A percentile compares a stretch with the other conserved stretches of the same genome.
phyloP scores from a whole-genome alignment of 2,113 vertebrate species.

The Raja brachyura region DNA sequence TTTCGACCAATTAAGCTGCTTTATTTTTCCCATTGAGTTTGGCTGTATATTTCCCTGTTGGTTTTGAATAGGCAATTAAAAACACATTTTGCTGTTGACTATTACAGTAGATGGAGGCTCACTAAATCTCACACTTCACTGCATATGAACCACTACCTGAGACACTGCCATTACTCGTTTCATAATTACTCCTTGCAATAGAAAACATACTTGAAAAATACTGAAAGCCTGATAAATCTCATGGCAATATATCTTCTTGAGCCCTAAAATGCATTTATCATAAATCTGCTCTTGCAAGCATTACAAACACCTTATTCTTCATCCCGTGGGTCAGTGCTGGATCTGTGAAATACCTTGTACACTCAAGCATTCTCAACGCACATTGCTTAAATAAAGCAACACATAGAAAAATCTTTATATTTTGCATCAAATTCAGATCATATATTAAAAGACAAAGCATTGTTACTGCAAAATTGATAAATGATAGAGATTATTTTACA shows the following conservation, averaged over 20 bases:
- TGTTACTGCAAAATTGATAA: not conserved
- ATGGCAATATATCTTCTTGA: not conserved
- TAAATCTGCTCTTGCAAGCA: not conserved
- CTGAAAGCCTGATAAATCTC: not conserved
- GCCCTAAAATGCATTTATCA: not conserved
- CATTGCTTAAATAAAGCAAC: not conserved
- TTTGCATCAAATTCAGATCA: not conserved
- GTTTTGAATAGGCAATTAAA: constrained; percentile 10
- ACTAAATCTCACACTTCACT: constrained; percentile 29
- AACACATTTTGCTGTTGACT: not conserved
- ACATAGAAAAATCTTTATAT: not conserved
- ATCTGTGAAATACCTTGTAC: not conserved
- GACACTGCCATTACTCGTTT: constrained; percentile 8
- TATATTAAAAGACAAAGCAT: not conserved
- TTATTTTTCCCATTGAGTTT: constrained; percentile 2
- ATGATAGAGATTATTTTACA: not conserved
- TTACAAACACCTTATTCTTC: constrained; percentile 8
- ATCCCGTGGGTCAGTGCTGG: not conserved
- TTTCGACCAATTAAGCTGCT: not conserved
- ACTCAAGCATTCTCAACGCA: not conserved
- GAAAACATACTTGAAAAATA: constrained; percentile 13
- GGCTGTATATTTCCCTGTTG: not conserved
- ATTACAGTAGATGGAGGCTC: not conserved
- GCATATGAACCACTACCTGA: constrained; percentile 1
- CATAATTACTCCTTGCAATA: not conserved